Evolutionary conservation across 1,140 invertebrate species (phyloP), one percentile per base, ranked within the genome.

Genomic region (Cepaea nemoralis): DNA sequence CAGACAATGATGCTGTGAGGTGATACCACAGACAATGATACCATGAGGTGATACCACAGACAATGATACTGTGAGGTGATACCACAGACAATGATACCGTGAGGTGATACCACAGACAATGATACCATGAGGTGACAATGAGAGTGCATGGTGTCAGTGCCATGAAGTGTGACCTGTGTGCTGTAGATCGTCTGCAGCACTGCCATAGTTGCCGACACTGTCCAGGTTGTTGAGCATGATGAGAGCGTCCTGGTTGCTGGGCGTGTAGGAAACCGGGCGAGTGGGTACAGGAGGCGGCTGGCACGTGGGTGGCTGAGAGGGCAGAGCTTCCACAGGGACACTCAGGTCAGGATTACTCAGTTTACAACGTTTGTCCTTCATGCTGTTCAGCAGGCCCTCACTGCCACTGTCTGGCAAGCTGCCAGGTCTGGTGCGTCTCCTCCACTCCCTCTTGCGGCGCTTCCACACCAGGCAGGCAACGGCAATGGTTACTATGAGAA

Each of bases 181-280:
- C 91, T 98, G 96, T 37, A 98, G 92, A 88, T 98, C 97, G 91
- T 98, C 97, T 27, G 95, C 96, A 59, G 96, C 96, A 77, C 96
- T 97, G 70, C 96, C 96, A 91, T 98, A 98, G 88, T 96, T 97
- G 76, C 96, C 93, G 77, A 97, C 93, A 42, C 96, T 96, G 92
- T 98, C 97, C 88, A 97, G 93, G 92, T 97, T 97, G 93, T 97
- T 97, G 45, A 97, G 91, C 31, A 94, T 93, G 73, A 94, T 93
- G 5, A 91, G 78, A n/a, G 91, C 91, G 70, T 94, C 94, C 85
- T 94, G 94, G 73, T 93, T 94, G 89, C 94, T 95, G 1, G 95
- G 95, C 79, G 95, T 96, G 91, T 96, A 97, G 66, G 96, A 97
- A 6, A 95, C 94, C 73, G 96, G 96, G 83, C 96, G 93, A 83